Evolutionary conservation across 2,113 vertebrate species (phyloP).

Genomic region (Holacanthus passer): DNA sequence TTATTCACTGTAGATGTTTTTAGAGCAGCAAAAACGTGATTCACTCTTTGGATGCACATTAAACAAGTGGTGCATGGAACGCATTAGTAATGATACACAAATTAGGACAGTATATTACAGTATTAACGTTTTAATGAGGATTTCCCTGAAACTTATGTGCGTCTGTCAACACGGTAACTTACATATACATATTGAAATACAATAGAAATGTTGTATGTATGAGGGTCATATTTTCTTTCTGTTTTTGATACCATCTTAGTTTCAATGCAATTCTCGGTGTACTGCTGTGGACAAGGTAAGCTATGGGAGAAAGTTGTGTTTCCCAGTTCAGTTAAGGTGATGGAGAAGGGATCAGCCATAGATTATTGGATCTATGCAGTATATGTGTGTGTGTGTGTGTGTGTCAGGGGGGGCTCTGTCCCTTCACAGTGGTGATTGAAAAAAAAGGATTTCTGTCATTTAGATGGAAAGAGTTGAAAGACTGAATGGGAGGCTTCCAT

Average conservation of each 20-base stretch:
- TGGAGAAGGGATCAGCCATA: slow-evolving; percentile 6
- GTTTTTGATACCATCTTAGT: background rate
- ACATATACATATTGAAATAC: background rate
- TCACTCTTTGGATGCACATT: background rate
- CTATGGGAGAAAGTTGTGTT: background rate
- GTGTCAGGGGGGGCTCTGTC: background rate
- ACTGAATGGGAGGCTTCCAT: slow-evolving; percentile 39
- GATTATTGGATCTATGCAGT: slow-evolving; percentile 26
- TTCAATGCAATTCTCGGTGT: background rate
- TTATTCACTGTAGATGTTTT: background rate
- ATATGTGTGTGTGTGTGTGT: background rate
- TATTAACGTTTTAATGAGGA: slow-evolving; percentile 1
- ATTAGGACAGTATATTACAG: background rate
- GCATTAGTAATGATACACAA: slow-evolving; percentile 5
- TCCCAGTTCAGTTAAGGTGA: slow-evolving; percentile 20
- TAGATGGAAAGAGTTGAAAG: slow-evolving; percentile 30
- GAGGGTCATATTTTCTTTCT: too few species aligned
- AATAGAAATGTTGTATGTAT: too few species aligned
- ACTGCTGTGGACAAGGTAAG: background rate
- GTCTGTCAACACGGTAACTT: background rate
- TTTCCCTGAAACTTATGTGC: background rate
- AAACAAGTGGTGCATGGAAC: background rate
- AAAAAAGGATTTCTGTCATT: slow-evolving; percentile 38
- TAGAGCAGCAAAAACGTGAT: background rate
- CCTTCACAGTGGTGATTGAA: background rate